Evolutionary conservation across 1,140 invertebrate species (phyloP).

Genomic region (Drosophila leontia): DNA sequence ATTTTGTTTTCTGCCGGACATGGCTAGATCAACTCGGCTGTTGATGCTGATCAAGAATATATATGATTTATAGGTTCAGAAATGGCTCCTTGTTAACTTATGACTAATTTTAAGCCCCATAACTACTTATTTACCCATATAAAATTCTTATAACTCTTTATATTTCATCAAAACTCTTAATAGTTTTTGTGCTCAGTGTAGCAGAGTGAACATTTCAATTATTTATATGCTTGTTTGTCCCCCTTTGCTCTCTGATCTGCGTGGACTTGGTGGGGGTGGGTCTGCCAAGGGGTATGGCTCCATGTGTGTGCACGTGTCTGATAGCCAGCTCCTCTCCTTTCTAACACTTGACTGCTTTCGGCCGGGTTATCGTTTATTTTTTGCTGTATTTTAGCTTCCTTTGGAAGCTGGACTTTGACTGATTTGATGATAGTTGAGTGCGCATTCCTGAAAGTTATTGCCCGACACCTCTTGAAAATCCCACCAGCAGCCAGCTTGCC

Average conservation of each 20-base stretch:
- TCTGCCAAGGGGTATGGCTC: background rate
- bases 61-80: background rate
- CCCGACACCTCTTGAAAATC: constrained; percentile 49
- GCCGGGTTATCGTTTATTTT: constrained; percentile 70
- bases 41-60: background rate
- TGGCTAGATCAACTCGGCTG: background rate
- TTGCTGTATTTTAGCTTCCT: constrained; percentile 11
- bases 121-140: background rate
- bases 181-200: constrained; percentile 1
- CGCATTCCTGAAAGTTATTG: constrained; percentile 44
- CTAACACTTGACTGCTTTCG: constrained; percentile 71
- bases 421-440: constrained; percentile 74
- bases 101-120: background rate
- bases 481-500: background rate
- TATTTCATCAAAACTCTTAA: background rate
- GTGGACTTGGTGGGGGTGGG: background rate
- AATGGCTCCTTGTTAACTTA: background rate
- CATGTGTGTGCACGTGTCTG: constrained; percentile 70
- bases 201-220: constrained; percentile 75
- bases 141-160: background rate
- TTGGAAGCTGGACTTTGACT: constrained; percentile 59
- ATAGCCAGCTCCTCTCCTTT: constrained; percentile 22
- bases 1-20: background rate
- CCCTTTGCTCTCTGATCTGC: constrained; percentile 17
- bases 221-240: constrained; percentile 81